Percentiles rank a stretch among this genome's conserved stretches.
These are phyloP conservation scores for Progne subis DNA, from an alignment of 2,113 vertebrate genomes.

Conservation along the genomic window DNA sequence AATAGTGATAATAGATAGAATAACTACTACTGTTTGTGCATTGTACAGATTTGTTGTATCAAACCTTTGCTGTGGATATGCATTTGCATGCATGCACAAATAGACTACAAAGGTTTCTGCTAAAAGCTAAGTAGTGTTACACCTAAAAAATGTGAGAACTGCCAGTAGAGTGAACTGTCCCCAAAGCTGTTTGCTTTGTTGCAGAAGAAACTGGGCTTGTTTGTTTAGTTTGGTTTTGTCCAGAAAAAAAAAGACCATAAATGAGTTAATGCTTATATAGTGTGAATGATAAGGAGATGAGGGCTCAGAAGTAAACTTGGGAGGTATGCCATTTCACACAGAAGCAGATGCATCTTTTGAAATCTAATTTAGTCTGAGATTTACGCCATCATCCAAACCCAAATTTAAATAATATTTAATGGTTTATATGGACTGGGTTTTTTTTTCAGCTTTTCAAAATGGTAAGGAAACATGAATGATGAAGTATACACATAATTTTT, in stretches of 20 bases:
- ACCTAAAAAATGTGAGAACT: neutral
- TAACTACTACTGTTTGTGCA: neutral
- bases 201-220: neutral
- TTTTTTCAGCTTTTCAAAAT: neutral
- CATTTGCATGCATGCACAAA: neutral
- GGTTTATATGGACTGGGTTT: neutral
- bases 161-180: neutral
- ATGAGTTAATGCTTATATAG: neutral
- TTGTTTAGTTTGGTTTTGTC: neutral
- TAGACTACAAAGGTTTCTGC: neutral
- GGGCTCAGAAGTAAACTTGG: neutral
- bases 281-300: neutral
- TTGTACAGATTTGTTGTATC: neutral
- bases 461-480: neutral
- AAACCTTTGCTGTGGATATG: neutral
- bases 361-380: neutral
- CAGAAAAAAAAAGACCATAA: neutral
- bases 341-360: neutral
- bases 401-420: neutral
- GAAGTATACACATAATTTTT: neutral
- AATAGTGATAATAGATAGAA: neutral
- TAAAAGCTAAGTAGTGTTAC: neutral
- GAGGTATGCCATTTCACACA: neutral
- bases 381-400: neutral
- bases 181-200: neutral